Conservation (phyloP, 2,888 invertebrate species). For the Smittia sp. region DNA sequence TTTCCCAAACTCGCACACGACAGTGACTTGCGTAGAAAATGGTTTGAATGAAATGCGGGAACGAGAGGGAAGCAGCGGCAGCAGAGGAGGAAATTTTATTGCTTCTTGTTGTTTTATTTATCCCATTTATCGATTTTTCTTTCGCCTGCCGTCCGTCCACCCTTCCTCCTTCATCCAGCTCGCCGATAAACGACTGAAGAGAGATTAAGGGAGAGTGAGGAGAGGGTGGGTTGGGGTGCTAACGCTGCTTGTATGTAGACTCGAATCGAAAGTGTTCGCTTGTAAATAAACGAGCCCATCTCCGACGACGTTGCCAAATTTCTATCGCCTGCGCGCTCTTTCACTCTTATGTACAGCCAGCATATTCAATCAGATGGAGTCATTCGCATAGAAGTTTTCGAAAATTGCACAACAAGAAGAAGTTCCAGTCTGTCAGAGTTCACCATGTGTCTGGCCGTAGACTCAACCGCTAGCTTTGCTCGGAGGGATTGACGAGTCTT, state of each 20-base stretch:
- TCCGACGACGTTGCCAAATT: slow-evolving; percentile 5
- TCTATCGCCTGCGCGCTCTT: neutral
- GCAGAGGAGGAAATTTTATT: neutral
- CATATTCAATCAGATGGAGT: neutral
- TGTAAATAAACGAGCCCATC: slow-evolving; percentile 24
- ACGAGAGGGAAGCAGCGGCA: neutral
- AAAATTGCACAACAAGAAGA: slow-evolving; percentile 26
- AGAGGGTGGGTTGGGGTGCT: neutral
- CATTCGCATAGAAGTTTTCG: neutral
- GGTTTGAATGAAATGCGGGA: slow-evolving; percentile 20
- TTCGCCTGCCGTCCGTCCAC: slow-evolving; percentile 17
- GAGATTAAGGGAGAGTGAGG: neutral
- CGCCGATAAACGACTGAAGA: neutral
- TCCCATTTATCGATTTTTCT: slow-evolving; percentile 41
- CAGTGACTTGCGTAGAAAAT: slow-evolving; percentile 38
- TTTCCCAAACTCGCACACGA: slow-evolving; percentile 24
- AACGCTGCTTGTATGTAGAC: neutral
- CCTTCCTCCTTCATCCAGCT: neutral
- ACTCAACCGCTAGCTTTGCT: neutral
- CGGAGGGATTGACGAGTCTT: neutral
- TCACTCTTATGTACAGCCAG: neutral
- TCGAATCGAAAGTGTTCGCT: slow-evolving; percentile 2
- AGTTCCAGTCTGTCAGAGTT: slow-evolving; percentile 7
- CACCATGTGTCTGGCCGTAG: slow-evolving; percentile 22
- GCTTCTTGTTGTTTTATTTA: slow-evolving; percentile 27